Conservation (phyloP, 2,888 invertebrate genomes). For the Torymus tubicola region DNA sequence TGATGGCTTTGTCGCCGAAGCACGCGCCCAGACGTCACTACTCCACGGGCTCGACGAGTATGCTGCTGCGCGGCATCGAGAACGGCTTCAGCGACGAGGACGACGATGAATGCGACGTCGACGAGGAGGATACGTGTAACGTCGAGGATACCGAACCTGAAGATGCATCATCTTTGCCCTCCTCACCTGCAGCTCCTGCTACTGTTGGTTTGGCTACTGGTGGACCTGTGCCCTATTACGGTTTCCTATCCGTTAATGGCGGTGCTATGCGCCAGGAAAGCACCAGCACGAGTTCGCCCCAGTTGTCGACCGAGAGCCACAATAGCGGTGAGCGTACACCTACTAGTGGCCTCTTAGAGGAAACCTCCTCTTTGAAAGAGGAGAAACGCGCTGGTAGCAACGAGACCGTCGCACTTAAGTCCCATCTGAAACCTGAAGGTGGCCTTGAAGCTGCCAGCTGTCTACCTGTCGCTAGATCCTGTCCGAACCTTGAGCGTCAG, state of each 20-base stretch:
- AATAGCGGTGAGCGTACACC: constrained; percentile 70
- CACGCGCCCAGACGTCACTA: constrained; percentile 49
- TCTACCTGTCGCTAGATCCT: constrained; percentile 77
- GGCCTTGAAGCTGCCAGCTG: constrained; percentile 66
- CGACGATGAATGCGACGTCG: constrained; percentile 61
- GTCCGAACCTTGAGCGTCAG: constrained; percentile 78
- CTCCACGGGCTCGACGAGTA: constrained; percentile 63
- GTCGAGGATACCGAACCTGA: constrained; percentile 50
- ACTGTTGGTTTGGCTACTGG: constrained; percentile 76
- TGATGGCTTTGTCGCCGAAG: constrained; percentile 30
- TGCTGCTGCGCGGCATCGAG: constrained; percentile 66
- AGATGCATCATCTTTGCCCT: constrained; percentile 69
- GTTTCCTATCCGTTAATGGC: constrained; percentile 77
- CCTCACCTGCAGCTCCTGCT: constrained; percentile 72
- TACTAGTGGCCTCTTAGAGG: constrained; percentile 73
- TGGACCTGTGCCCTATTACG: constrained; percentile 74
- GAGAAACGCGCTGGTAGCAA: constrained; percentile 51
- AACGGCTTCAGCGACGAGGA: constrained; percentile 70
- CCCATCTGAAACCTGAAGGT: constrained; percentile 60
- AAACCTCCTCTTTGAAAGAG: constrained; percentile 43
- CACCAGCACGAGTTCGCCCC: constrained; percentile 74
- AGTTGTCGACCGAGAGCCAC: constrained; percentile 67
- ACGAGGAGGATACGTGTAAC: constrained; percentile 58
- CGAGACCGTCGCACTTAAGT: constrained; percentile 46
- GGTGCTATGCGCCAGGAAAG: constrained; percentile 75